Conservation (phyloP, 1,140 invertebrate genomes). For the Euwallacea fornicatus region DNA sequence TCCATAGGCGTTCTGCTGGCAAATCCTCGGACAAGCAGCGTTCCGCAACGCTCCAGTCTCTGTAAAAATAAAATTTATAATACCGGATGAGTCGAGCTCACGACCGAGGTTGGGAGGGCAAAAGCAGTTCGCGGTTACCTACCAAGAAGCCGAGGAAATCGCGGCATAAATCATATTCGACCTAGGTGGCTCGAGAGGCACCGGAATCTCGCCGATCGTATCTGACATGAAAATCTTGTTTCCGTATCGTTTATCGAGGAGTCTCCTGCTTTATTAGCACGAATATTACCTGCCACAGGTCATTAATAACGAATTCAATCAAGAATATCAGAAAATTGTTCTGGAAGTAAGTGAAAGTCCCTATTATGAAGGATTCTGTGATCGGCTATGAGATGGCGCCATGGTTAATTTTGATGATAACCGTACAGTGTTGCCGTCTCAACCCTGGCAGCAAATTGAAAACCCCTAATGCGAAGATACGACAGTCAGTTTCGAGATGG, state of each 20-base stretch:
- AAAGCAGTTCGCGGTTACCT: slow-evolving; percentile 1
- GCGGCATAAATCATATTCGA: slow-evolving; percentile 17
- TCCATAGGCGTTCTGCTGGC: slow-evolving; percentile 68
- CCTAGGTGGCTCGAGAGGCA: slow-evolving; percentile 15
- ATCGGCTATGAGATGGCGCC: too few relatives aligned
- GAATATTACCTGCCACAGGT: too few relatives aligned
- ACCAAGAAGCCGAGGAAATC: slow-evolving; percentile 5
- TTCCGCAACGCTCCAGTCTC: slow-evolving; percentile 61
- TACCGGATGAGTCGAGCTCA: background rate
- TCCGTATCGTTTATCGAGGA: background rate
- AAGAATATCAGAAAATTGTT: too few relatives aligned
- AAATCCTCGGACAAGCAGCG: slow-evolving; percentile 75
- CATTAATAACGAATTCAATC: too few relatives aligned
- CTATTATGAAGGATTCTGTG: too few relatives aligned
- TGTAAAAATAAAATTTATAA: slow-evolving; percentile 42
- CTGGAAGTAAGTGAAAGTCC: too few relatives aligned
- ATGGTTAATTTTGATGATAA: too few relatives aligned
- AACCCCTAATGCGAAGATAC: too few relatives aligned
- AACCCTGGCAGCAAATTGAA: too few relatives aligned
- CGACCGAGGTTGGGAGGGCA: background rate
- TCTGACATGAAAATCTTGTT: slow-evolving; percentile 12
- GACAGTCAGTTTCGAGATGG: too few relatives aligned
- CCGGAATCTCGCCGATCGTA: slow-evolving; percentile 13
- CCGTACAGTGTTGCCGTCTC: too few relatives aligned
- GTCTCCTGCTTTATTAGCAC: too few relatives aligned